Percentiles rank a stretch among this genome's conserved stretches.
These are phyloP conservation scores for Nomada fucata DNA, from an alignment of 2,888 invertebrate species.

Conservation along the genomic window DNA sequence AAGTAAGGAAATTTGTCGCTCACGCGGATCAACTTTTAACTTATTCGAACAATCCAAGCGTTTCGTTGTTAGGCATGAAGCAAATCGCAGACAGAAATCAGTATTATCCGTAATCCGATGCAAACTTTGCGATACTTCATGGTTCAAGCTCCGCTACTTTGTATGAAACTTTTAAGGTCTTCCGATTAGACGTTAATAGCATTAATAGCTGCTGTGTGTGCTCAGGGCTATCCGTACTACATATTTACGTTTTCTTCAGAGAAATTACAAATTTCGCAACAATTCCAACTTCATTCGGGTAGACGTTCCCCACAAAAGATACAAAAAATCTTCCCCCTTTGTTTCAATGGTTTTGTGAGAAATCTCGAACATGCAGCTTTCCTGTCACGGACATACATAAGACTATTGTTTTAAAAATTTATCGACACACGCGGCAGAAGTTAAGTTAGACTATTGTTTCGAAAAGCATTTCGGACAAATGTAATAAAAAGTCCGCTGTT, in stretches of 20 bases:
- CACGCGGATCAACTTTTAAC: not conserved
- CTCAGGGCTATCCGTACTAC: slow-evolving; percentile 28
- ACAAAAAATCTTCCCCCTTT: not conserved
- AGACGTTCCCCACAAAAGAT: not conserved
- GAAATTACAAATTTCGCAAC: slow-evolving; percentile 34
- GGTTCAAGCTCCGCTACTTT: too few relatives aligned
- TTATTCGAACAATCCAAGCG: not conserved
- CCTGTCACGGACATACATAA: not conserved
- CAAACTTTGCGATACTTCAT: too few relatives aligned
- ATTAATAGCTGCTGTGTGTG: slow-evolving; percentile 31
- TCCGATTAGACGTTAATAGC: too few relatives aligned
- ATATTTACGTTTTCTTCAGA: not conserved
- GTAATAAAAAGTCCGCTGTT: not conserved
- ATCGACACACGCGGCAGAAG: too few relatives aligned
- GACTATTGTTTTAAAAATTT: slow-evolving; percentile 5
- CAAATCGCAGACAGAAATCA: slow-evolving; percentile 19
- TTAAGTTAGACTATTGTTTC: too few relatives aligned
- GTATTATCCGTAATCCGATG: slow-evolving; percentile 19
- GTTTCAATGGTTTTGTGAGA: not conserved
- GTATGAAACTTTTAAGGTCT: too few relatives aligned
- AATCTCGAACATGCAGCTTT: not conserved
- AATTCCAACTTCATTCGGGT: slow-evolving; percentile 7
- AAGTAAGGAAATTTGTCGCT: not conserved
- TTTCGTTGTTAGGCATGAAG: slow-evolving; percentile 27
- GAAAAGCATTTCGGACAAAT: not conserved